Evolutionary conservation across 1,140 invertebrate genomes (phyloP).

Genomic region (Aphis gossypii): DNA sequence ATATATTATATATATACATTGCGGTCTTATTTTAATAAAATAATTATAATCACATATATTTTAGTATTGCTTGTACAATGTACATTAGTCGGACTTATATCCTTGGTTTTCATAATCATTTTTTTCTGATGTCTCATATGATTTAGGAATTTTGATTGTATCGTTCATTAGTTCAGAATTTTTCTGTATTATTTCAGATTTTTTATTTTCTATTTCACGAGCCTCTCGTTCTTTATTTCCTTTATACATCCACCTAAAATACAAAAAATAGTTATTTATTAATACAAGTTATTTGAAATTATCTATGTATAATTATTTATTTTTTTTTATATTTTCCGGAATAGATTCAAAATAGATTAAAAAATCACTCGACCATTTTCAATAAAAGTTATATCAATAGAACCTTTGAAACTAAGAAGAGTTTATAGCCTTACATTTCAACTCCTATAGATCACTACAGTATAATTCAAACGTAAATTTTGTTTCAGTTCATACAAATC

Average conservation of each 20-base stretch:
- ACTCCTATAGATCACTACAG: too few relatives aligned
- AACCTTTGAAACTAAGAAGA: too few relatives aligned
- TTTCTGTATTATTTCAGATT: not conserved
- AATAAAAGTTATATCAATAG: too few relatives aligned
- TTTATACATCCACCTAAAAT: not conserved
- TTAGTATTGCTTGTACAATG: not conserved
- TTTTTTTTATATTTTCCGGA: too few relatives aligned
- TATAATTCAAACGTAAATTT: too few relatives aligned
- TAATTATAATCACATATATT: not conserved
- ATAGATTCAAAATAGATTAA: too few relatives aligned
- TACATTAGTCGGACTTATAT: not conserved
- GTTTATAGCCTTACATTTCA: too few relatives aligned
- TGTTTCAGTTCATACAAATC: too few relatives aligned
- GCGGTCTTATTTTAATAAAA: not conserved
- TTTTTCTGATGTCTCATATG: not conserved
- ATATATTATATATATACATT: not conserved
- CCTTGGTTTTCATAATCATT: not conserved
- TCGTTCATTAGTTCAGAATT: not conserved
- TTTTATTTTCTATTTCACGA: not conserved
- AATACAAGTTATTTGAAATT: not conserved
- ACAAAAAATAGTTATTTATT: not conserved
- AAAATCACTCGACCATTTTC: too few relatives aligned
- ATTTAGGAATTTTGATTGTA: not conserved
- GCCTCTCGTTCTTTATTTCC: not conserved
- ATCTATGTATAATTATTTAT: too few relatives aligned